A percentile compares a stretch with the other conserved stretches of the same genome.
Evolutionary conservation across 2,113 vertebrate genomes (phyloP).

Genomic region (Cygnus buccinator): DNA sequence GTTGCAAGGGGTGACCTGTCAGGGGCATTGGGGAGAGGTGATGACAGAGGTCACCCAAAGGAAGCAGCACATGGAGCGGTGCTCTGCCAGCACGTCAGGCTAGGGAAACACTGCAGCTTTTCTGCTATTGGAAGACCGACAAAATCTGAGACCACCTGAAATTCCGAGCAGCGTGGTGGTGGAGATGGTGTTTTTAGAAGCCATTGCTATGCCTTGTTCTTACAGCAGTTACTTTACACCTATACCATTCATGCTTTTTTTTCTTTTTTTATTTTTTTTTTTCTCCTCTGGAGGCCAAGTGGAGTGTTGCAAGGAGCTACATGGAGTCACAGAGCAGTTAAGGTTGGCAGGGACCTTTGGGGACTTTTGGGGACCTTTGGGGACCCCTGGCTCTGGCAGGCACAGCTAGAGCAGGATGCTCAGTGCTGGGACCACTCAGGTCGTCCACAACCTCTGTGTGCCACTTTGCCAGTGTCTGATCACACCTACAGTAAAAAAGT

Average conservation of each 20-base stretch:
- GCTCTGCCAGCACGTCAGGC: rapidly evolving
- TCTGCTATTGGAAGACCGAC: background rate
- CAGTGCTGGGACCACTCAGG: background rate
- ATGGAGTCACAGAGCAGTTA: rapidly evolving
- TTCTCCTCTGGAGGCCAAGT: background rate
- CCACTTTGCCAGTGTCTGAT: background rate
- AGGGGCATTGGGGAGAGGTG: background rate
- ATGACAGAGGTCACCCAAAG: background rate
- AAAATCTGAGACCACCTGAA: background rate
- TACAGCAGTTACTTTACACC: background rate
- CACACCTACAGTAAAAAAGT: background rate
- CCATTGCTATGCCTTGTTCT: background rate
- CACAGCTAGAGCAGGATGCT: background rate
- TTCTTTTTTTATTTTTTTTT: too few relatives aligned
- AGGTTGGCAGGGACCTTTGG: background rate
- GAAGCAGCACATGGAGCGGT: background rate
- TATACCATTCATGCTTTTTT: background rate
- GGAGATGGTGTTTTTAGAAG: background rate
- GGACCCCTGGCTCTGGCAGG: rapidly evolving
- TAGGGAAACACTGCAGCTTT: background rate
- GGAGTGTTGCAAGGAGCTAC: background rate
- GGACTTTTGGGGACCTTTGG: too few relatives aligned
- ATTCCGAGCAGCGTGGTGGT: background rate
- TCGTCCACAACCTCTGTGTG: background rate
- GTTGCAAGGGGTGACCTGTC: background rate